Evolutionary conservation across 1,140 invertebrate genomes (phyloP), one percentile per base, ranked within the genome.

Genomic region (Procambarus clarkii): DNA sequence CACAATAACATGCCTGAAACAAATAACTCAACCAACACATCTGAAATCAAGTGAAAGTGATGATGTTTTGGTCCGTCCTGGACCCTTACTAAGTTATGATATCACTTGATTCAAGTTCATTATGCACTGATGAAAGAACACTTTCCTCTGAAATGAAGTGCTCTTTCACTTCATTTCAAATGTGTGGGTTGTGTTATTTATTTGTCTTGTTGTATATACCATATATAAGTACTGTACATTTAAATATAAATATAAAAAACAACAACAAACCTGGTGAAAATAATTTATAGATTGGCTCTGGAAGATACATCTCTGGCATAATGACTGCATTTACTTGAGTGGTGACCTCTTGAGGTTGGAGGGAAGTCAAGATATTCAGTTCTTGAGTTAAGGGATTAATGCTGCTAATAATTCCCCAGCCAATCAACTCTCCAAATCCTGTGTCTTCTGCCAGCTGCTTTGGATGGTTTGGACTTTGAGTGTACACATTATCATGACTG

Each of bases 361-460:
- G 69, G 5, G 50, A 24, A 11, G 85, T 92, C 21, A 81, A 45
- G 64, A 92, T 81, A 46, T 74, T 44, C 34, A 92, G 60, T 4
- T 81, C 69, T 46, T 50, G 8, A 0, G 91, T 64, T 13, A 87
- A 44, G 2, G 91, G 79, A 64, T 92, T 85, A 78, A 92, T 76
- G 50, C 85, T 84, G n/a, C 69, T 83, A 18, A 92, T 71, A 46
- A 92, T 64, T 13, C 85, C 91, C 91, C 91, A 92, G 45, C 91
- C 85, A n/a, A 82, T 13, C 21, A 79, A 46, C 4, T 82, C 50
- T 13, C 54, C 80, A 87, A 77, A 82, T 34, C 46, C 46, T 15
- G 69, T 15, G n/a, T 77, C 71, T 13, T 81, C n/a, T 69, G 24
- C 9, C 54, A 92, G 64, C 44, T 76, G 60, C 64, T 86, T 80